Evolutionary conservation across 2,888 invertebrate species (phyloP), one percentile per base, ranked within the genome.

Genomic region (Drosophila falleni): DNA sequence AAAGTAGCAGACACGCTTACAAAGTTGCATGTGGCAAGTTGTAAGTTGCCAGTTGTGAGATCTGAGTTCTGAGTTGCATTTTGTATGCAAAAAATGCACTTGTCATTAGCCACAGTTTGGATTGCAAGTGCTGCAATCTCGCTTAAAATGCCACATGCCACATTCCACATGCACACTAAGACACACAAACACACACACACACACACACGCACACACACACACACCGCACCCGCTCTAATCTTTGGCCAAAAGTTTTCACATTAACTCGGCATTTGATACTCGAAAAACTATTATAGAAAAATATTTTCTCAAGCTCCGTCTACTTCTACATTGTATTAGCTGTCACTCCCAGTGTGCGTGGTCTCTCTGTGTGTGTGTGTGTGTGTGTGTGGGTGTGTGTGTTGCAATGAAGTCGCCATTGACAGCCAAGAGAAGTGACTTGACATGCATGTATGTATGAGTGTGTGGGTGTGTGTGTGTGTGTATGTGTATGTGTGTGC

Each of bases 251-350:
- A 84, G 66, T 87, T 84, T 84, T 87, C 84, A 74, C 87, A 87
- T 87, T 87, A 84, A 74, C 71, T 84, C 62, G 79, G 71, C 68
- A 71, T 74, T 80, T 77, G 80, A 84, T 87, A 81, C 84, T 84
- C 80, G 81, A 81, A 87, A 82, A 81, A 81, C 84, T 84, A 87
- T 87, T 87, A 87, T 75, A 81, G 87, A 78, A 84, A 84, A 87
- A 87, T 84, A 80, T 84, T 87, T 87, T 77, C 74, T 42, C 71
- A 66, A 62, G 66, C 85, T 71, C 26, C 39, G 53, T 37, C 50
- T 51, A 56, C 68, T 73, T 53, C 41, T 66, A 71, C 80, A 83
- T 74, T 86, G 83, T 83, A 76, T 74, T 71, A 71, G 67, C 72
- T 71, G 78, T 65, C 62, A 68, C 58, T 54, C 15, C 29, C 49